Evolutionary conservation across 2,113 vertebrate species (phyloP).

Genomic region (Ammodytes dubius): DNA sequence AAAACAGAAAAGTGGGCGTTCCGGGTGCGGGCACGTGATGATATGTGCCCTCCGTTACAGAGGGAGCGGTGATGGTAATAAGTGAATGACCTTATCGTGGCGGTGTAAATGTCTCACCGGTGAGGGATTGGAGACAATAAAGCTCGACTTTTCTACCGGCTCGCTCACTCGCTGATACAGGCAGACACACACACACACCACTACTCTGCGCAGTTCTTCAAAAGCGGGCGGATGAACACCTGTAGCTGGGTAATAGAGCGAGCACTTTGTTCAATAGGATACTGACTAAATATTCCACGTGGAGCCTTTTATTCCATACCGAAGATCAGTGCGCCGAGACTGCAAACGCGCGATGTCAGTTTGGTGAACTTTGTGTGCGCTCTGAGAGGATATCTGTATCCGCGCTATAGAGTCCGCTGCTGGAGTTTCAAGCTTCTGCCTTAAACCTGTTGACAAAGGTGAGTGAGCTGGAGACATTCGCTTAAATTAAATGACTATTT

Average conservation of each 20-base stretch:
- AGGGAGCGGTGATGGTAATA: constrained; percentile 84
- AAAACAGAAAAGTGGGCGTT: constrained; percentile 42
- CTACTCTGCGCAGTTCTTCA: constrained; percentile 30
- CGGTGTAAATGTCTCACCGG: constrained; percentile 88
- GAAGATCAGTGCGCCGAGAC: constrained; percentile 74
- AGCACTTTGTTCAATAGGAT: too few relatives aligned
- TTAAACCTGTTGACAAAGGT: constrained; percentile 90
- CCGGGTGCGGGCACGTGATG: constrained; percentile 58
- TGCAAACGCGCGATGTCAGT: constrained; percentile 81
- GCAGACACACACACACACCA: constrained; percentile 74
- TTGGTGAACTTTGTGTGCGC: constrained; percentile 87
- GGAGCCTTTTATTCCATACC: constrained; percentile 89
- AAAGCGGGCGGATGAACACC: constrained; percentile 85
- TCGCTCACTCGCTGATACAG: constrained; percentile 82
- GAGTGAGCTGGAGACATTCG: constrained; percentile 74
- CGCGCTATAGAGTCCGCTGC: constrained; percentile 72
- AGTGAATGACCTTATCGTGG: constrained; percentile 90
- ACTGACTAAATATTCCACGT: constrained; percentile 70
- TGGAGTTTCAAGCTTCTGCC: constrained; percentile 83
- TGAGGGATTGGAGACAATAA: constrained; percentile 89
- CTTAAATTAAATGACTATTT: too few relatives aligned
- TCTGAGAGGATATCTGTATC: constrained; percentile 84
- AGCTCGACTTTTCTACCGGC: constrained; percentile 84
- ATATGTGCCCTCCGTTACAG: constrained; percentile 58
- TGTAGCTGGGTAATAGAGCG: constrained; percentile 85